Evolutionary conservation across 2,797 vertebrate genomes (phyloP).

Genomic region (Sarcoramphus papa): DNA sequence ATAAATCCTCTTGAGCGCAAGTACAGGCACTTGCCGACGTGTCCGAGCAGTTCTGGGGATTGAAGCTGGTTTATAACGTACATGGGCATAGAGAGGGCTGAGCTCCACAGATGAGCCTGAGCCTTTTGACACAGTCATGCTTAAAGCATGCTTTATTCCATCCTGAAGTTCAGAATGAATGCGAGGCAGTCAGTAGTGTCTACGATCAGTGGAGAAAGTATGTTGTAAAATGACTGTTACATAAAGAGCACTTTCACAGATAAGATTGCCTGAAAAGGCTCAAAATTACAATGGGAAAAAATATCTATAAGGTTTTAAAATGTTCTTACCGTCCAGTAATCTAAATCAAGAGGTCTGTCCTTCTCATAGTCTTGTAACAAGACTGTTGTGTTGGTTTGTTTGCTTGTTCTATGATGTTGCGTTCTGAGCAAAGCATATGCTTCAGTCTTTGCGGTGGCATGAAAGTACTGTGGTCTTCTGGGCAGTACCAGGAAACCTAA

Average conservation of each 20-base stretch:
- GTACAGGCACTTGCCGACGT: background rate
- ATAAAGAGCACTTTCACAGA: background rate
- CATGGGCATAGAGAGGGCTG: background rate
- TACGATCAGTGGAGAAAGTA: background rate
- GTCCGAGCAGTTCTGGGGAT: background rate
- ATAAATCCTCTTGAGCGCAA: background rate
- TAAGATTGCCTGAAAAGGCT: background rate
- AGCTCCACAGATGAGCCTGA: background rate
- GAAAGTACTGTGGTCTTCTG: background rate
- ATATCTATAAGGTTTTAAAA: background rate
- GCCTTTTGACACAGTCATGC: background rate
- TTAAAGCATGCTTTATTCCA: background rate
- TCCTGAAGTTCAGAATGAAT: too few relatives aligned
- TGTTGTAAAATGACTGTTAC: accelerated
- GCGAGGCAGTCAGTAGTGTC: background rate
- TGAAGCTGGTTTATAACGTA: background rate
- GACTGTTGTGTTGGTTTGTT: background rate
- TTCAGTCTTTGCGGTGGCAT: background rate
- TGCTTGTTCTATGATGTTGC: accelerated
- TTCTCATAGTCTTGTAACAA: background rate
- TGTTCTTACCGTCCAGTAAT: background rate
- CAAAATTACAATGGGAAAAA: background rate
- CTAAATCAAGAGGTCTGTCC: background rate
- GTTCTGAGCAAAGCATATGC: background rate
- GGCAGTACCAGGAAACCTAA: background rate